Conservation (phyloP, 2,888 invertebrate genomes). For the Cryptocheilus praepositus region DNA sequence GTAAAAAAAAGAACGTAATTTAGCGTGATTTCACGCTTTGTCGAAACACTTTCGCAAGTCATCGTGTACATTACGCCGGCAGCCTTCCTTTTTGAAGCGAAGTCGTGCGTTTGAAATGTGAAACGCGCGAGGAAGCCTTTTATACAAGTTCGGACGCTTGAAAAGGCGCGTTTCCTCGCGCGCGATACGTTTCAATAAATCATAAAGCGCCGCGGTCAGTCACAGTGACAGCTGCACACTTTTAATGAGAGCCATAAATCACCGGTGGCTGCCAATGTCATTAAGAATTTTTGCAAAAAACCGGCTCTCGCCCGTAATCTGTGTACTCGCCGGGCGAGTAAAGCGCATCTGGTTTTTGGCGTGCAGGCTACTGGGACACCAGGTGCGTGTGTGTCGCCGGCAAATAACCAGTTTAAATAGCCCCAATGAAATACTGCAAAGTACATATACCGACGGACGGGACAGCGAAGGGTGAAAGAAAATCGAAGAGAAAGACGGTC, state of each 20-base stretch:
- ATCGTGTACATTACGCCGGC: no score
- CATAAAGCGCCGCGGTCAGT: no score
- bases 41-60: no score
- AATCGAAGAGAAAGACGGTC: constrained; percentile 4
- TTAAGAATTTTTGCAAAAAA: constrained; percentile 33
- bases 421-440: constrained; percentile 45
- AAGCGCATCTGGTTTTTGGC: constrained; percentile 53
- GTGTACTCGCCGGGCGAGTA: constrained; percentile 18
- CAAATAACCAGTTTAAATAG: constrained; percentile 55
- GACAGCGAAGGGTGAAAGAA: constrained; percentile 20
- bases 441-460: constrained; percentile 15
- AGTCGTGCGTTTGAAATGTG: no score
- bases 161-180: not conserved
- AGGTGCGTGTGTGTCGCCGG: constrained; percentile 50
- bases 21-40: no score
- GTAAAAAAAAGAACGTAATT: no score
- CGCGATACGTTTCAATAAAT: not conserved
- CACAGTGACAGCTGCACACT: not conserved
- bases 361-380: constrained; percentile 39
- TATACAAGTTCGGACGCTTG: no score
- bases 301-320: constrained; percentile 32
- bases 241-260: constrained; percentile 34
- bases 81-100: no score
- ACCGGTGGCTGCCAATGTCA: constrained; percentile 33
- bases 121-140: no score